Percentiles rank a stretch among this genome's conserved stretches.
Conservation (phyloP, 2,888 invertebrate genomes). For the Pemphredon lugubris region DNA sequence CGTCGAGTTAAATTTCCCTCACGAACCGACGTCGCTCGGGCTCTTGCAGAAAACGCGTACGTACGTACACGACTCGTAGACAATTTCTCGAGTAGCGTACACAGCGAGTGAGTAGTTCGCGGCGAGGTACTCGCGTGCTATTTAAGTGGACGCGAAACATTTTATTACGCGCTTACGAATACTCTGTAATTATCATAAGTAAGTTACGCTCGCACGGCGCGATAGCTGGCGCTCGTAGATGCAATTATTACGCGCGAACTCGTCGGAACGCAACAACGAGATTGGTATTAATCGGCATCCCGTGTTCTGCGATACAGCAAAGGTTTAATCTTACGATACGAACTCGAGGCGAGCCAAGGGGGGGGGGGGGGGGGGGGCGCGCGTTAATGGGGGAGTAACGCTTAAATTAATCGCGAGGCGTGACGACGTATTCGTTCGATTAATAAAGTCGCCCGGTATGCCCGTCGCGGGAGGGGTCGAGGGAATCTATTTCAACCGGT, state of each 20-base stretch:
- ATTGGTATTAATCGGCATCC: slow-evolving; percentile 35
- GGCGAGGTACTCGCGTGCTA: slow-evolving; percentile 39
- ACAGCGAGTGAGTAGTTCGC: slow-evolving; percentile 28
- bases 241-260: slow-evolving; percentile 39
- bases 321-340: background rate
- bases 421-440: slow-evolving; percentile 27
- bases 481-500: slow-evolving; percentile 29
- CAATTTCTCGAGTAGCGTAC: too few species aligned
- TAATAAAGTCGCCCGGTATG: slow-evolving; percentile 41
- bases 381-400: too few species aligned
- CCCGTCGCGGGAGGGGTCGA: slow-evolving; percentile 33
- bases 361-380: too few species aligned
- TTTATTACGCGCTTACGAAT: slow-evolving; percentile 45
- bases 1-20: too few species aligned
- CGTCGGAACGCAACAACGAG: slow-evolving; percentile 13
- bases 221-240: slow-evolving; percentile 34
- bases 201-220: slow-evolving; percentile 34
- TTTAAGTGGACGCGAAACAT: slow-evolving; percentile 21
- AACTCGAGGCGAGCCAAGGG: too few species aligned
- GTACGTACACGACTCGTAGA: too few species aligned
- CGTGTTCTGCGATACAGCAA: background rate
- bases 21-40: too few species aligned
- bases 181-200: slow-evolving; percentile 51
- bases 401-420: background rate
- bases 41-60: too few species aligned